Percentiles rank a stretch among this genome's conserved stretches.
Evolutionary conservation across 1,140 invertebrate genomes (phyloP).

Genomic region (Drosophila paulistorum): DNA sequence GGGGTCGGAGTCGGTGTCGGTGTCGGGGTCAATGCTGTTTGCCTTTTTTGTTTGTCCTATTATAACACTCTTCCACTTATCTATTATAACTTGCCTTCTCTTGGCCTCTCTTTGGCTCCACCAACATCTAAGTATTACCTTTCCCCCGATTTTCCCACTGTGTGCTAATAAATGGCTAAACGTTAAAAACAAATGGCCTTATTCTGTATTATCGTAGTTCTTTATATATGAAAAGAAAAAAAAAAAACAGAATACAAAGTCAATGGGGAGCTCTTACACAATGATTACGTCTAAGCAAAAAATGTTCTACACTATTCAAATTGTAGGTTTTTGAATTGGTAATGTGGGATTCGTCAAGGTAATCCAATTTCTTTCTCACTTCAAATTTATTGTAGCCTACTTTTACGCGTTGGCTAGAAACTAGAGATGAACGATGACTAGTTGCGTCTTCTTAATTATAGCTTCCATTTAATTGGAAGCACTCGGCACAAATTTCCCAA

Average conservation of each 20-base stretch:
- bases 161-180: slow-evolving; percentile 72
- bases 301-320: too few relatives aligned
- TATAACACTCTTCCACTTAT: slow-evolving; percentile 9
- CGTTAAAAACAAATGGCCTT: slow-evolving; percentile 70
- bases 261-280: slow-evolving; percentile 36
- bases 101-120: too few relatives aligned
- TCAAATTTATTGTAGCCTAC: background rate
- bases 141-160: background rate
- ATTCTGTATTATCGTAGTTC: slow-evolving; percentile 76
- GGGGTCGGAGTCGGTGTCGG: slow-evolving; percentile 22
- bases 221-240: slow-evolving; percentile 66
- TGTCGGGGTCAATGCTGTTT: slow-evolving; percentile 6
- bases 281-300: slow-evolving; percentile 19
- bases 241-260: slow-evolving; percentile 19
- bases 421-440: background rate
- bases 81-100: background rate
- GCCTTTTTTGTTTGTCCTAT: slow-evolving; percentile 20
- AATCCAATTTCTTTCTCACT: background rate
- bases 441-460: background rate
- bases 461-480: too few relatives aligned
- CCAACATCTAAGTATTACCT: too few relatives aligned
- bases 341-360: background rate
- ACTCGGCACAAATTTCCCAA: too few relatives aligned
- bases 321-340: too few relatives aligned
- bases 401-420: background rate